Conservation (phyloP, 2,888 invertebrate species). For the Steromphala cineraria region DNA sequence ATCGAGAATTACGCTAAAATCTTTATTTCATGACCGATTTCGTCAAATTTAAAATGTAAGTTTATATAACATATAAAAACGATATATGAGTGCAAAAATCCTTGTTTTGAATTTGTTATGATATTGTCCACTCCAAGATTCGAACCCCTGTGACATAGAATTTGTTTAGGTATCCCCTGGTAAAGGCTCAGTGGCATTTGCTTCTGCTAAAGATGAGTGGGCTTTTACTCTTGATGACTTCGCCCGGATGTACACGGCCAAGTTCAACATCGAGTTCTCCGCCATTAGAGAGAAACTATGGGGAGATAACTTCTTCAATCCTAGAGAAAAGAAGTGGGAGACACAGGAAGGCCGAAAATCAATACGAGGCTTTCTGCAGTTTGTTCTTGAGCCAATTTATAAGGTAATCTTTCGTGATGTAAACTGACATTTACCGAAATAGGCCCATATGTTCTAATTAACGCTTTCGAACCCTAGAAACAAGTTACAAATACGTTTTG, state of each 20-base stretch:
- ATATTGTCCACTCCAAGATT: too few relatives aligned
- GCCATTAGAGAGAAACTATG: conserved; percentile 95
- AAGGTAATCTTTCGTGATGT: neutral
- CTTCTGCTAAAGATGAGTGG: conserved; percentile 99
- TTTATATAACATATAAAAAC: too few relatives aligned
- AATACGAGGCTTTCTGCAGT: conserved; percentile 96
- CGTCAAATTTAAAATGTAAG: too few relatives aligned
- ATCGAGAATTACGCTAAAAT: too few relatives aligned
- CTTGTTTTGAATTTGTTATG: too few relatives aligned
- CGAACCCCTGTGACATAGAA: too few relatives aligned
- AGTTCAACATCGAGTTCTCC: conserved; percentile 91
- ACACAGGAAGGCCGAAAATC: conserved; percentile 45
- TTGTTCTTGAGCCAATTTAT: conserved; percentile 98
- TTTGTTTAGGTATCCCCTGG: conserved; percentile 88
- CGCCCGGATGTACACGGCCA: conserved; percentile 98
- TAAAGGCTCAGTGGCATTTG: conserved; percentile 99
- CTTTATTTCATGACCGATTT: too few relatives aligned
- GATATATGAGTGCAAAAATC: too few relatives aligned
- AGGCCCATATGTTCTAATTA: too few relatives aligned
- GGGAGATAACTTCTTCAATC: conserved; percentile 99
- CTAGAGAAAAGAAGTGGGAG: conserved; percentile 97
- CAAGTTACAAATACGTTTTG: too few relatives aligned
- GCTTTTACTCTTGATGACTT: conserved; percentile 99
- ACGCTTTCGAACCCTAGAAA: too few relatives aligned
- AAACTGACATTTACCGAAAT: too few relatives aligned